phyloP scores from a whole-genome alignment of 2,113 vertebrate genomes.

The Hippotragus niger region DNA sequence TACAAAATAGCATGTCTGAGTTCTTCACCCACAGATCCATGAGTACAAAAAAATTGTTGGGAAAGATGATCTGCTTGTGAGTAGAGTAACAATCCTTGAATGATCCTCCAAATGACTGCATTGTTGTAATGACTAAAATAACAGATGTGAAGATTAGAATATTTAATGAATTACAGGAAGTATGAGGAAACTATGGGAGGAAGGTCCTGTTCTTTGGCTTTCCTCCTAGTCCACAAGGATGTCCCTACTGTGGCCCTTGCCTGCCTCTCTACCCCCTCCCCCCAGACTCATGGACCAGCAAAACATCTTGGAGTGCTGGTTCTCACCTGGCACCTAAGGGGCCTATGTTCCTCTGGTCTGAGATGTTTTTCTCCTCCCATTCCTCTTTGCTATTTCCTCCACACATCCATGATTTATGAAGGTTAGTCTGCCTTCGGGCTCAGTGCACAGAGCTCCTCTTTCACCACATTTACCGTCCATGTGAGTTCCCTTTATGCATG shows the following conservation, averaged over 20 bases:
- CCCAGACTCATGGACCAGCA: not conserved
- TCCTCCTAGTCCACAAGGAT: not conserved
- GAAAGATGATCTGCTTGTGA: not conserved
- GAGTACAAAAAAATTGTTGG: not conserved
- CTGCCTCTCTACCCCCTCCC: not conserved
- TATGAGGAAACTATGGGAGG: not conserved
- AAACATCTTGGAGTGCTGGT: too few relatives aligned
- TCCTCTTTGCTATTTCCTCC: not conserved
- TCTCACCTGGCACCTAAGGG: not conserved
- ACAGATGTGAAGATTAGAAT: not conserved
- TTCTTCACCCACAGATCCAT: not conserved
- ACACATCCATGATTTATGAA: not conserved
- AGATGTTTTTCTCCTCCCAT: not conserved
- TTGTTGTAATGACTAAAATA: not conserved
- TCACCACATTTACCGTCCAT: not conserved
- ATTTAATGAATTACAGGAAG: not conserved
- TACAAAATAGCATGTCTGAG: not conserved
- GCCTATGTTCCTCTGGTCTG: not conserved
- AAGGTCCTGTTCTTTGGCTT: not conserved
- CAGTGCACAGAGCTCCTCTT: not conserved
- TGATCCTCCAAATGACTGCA: not conserved
- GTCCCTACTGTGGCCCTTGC: not conserved
- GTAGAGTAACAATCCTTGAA: not conserved
- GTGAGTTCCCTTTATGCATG: fast-evolving
- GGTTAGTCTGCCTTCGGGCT: fast-evolving